These are phyloP conservation scores for Galago senegalensis DNA, from an alignment of 2,797 vertebrate species.

Conservation along the genomic window DNA sequence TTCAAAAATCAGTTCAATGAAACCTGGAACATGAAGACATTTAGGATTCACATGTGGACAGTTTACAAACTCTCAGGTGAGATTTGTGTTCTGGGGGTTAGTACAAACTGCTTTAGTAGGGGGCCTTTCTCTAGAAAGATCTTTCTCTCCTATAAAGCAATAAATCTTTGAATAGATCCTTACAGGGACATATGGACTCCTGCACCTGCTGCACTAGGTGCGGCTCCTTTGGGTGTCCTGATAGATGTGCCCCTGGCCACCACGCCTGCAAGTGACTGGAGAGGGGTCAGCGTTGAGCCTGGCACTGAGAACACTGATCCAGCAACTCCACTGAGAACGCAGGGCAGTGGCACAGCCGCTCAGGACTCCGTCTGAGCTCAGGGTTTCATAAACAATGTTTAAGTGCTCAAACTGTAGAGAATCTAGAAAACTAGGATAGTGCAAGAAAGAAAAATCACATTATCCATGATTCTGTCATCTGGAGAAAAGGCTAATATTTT, in stretches of 20 bases:
- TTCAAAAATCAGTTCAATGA: not conserved
- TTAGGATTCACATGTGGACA: not conserved
- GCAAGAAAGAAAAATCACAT: not conserved
- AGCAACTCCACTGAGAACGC: not conserved
- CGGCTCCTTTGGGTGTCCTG: not conserved
- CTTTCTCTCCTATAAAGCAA: not conserved
- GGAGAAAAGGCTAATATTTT: slow-evolving; percentile 17
- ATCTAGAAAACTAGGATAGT: not conserved
- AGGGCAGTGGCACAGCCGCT: no score
- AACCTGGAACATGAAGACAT: not conserved
- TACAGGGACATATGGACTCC: not conserved
- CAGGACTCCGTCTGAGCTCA: not conserved
- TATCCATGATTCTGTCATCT: not conserved
- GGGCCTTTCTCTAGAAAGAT: not conserved
- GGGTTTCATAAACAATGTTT: not conserved
- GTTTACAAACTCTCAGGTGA: not conserved
- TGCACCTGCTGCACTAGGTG: not conserved
- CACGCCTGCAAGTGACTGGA: no score
- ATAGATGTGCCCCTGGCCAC: not conserved
- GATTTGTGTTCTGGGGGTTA: not conserved
- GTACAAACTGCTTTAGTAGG: not conserved
- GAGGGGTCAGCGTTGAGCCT: not conserved
- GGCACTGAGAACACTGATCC: not conserved
- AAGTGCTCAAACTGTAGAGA: not conserved
- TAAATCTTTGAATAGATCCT: not conserved